Conservation (phyloP, 2,797 vertebrate species). For the Urophycis tenuis region DNA sequence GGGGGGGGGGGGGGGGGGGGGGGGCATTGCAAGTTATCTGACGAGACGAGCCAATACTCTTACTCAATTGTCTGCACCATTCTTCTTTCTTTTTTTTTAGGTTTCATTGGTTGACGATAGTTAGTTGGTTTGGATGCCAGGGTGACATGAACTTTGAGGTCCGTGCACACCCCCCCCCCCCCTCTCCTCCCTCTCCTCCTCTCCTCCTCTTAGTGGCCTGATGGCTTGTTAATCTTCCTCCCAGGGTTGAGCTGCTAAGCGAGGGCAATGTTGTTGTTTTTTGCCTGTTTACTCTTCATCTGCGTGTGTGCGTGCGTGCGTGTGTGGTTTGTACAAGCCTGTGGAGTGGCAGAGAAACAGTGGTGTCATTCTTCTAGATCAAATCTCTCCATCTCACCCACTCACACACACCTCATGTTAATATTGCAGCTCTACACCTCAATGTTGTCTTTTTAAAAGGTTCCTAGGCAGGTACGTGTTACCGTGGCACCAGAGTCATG, state of each 20-base stretch:
- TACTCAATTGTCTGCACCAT: conserved; percentile 17
- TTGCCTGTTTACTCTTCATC: background rate
- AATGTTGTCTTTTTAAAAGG: conserved; percentile 28
- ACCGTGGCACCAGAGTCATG: conserved; percentile 43
- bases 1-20: too few relatives aligned
- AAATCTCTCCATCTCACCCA: conserved; percentile 21
- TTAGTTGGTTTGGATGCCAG: conserved; percentile 40
- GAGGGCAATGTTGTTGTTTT: background rate
- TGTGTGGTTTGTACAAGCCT: background rate
- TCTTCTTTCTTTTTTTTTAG: conserved; percentile 21
- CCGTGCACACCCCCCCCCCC: too few relatives aligned
- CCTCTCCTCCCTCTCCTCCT: too few relatives aligned
- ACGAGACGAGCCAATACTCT: conserved; percentile 15
- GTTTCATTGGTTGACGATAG: conserved; percentile 34
- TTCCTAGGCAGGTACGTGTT: conserved; percentile 37
- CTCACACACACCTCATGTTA: background rate
- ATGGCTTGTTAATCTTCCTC: too few relatives aligned
- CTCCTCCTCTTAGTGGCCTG: too few relatives aligned
- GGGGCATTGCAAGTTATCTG: background rate
- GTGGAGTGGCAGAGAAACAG: background rate
- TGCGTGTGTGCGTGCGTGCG: background rate
- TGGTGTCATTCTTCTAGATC: background rate
- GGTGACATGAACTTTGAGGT: background rate
- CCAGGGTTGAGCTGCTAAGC: background rate
- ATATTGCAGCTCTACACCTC: conserved; percentile 17